These are phyloP conservation scores for Planococcus citri DNA, from an alignment of 1,140 invertebrate species.

Conservation along the genomic window DNA sequence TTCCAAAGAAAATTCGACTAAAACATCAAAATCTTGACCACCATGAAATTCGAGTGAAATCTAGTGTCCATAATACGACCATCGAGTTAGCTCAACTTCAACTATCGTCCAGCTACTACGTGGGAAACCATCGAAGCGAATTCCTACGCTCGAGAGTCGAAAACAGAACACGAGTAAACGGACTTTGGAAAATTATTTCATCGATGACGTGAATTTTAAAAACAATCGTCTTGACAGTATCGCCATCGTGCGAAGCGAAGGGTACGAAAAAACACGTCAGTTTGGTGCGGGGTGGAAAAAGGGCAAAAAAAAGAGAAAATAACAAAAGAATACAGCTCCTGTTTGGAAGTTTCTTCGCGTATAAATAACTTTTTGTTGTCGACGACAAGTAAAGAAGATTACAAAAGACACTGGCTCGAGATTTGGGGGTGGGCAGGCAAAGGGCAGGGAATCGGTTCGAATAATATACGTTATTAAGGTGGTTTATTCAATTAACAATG, in stretches of 20 bases:
- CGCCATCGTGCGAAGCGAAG: not conserved
- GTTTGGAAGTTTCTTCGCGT: not conserved
- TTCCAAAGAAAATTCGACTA: no score
- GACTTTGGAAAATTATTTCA: not conserved
- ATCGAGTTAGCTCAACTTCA: no score
- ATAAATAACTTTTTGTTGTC: slow-evolving; percentile 8
- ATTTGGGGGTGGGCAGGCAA: not conserved
- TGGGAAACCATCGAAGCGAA: no score
- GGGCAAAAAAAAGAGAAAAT: not conserved
- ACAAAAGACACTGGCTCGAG: not conserved
- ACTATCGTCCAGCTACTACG: no score
- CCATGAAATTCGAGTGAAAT: no score
- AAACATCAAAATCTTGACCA: no score
- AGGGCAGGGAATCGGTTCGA: not conserved
- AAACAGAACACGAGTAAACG: not conserved
- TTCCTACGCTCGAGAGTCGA: no score
- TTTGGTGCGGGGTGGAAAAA: not conserved
- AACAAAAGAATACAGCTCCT: not conserved
- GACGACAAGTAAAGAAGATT: slow-evolving; percentile 1
- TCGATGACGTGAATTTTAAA: not conserved
- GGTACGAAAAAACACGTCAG: not conserved
- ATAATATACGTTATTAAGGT: slow-evolving; percentile 17
- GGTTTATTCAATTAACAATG: slow-evolving; percentile 15
- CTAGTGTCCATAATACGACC: no score
- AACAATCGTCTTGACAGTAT: not conserved